phyloP scores from a whole-genome alignment of 1,140 invertebrate genomes.

The Bombus balteatus region DNA sequence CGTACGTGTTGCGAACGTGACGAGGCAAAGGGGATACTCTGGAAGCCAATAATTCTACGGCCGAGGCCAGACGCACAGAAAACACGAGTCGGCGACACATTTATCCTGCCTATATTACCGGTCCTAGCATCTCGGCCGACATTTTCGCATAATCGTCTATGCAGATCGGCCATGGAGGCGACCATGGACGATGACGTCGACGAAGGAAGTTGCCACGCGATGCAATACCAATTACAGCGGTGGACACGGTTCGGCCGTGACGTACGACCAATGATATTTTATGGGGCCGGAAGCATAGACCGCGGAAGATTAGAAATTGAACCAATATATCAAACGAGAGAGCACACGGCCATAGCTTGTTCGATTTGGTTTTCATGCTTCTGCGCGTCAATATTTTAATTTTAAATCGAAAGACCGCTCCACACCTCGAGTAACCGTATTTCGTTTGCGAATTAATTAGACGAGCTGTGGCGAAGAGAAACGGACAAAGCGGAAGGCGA shows the following conservation, averaged over 20 bases:
- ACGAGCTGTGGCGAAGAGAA: neutral
- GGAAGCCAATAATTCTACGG: slow-evolving; percentile 22
- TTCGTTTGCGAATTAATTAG: slow-evolving; percentile 33
- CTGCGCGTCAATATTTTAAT: slow-evolving; percentile 7
- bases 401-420: slow-evolving; percentile 6
- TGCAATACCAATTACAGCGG: slow-evolving; percentile 47
- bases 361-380: slow-evolving; percentile 3
- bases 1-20: neutral
- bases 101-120: slow-evolving; percentile 38
- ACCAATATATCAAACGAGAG: slow-evolving; percentile 29
- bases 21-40: neutral
- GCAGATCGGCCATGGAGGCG: slow-evolving; percentile 19
- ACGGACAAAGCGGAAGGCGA: neutral
- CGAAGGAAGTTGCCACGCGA: slow-evolving; percentile 20
- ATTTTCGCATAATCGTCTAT: slow-evolving; percentile 34
- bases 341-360: neutral
- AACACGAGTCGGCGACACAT: slow-evolving; percentile 36
- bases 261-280: slow-evolving; percentile 45
- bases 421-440: slow-evolving; percentile 1
- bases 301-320: slow-evolving; percentile 44
- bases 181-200: slow-evolving; percentile 19
- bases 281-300: slow-evolving; percentile 24
- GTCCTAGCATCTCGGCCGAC: slow-evolving; percentile 7
- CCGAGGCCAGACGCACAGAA: slow-evolving; percentile 20
- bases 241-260: slow-evolving; percentile 23